phyloP scores from a whole-genome alignment of 2,797 vertebrate genomes.

The Psittacula derbiana region DNA sequence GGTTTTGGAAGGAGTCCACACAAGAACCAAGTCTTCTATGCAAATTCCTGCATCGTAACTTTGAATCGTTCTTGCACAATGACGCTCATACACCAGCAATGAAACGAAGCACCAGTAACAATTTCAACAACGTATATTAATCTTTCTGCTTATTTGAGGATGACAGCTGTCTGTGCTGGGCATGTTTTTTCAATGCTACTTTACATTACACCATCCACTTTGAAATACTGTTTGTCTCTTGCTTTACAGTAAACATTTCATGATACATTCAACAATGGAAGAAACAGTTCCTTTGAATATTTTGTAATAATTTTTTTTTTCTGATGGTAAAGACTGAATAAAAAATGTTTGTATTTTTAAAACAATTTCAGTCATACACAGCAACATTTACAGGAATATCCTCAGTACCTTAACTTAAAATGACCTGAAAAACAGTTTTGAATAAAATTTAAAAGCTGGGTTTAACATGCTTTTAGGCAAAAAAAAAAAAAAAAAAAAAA shows the following conservation, averaged over 20 bases:
- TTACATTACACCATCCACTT: neutral
- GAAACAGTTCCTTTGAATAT: neutral
- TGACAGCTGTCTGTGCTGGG: neutral
- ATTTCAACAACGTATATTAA: neutral
- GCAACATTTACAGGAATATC: neutral
- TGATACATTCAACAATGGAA: neutral
- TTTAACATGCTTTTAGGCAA: neutral
- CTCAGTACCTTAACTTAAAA: neutral
- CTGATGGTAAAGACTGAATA: neutral
- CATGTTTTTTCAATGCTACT: neutral
- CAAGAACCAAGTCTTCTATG: neutral
- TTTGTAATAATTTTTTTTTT: neutral
- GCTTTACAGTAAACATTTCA: neutral
- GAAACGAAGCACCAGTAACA: neutral
- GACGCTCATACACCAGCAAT: neutral
- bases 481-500: neutral
- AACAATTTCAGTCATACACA: neutral
- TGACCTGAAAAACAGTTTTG: fast-evolving
- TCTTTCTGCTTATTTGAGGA: neutral
- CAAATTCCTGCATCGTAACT: neutral
- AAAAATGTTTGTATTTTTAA: neutral
- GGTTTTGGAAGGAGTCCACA: neutral
- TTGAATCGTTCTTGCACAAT: neutral
- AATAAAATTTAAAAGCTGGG: neutral
- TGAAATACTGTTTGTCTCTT: neutral